Base-by-base conservation (phyloP, 2,113 vertebrate species). In the Leuciscus idus region DNA sequence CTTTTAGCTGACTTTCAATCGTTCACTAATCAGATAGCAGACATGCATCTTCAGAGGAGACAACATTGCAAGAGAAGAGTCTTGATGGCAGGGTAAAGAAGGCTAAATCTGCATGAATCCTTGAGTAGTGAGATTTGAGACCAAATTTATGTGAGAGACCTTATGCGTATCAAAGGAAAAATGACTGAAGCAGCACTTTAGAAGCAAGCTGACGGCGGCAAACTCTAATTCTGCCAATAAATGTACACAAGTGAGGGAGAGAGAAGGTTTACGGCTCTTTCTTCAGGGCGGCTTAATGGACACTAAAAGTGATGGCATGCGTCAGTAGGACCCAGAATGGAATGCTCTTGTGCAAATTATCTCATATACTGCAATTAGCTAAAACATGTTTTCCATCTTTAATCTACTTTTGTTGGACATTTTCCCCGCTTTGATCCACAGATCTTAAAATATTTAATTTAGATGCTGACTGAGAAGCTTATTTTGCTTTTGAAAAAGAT, bases 281-380 rank as follows among this genome's bases (percentile, higher is more conserved):
- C 59, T 81, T 75, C 28, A 57, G 77, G 64, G 74, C 85, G 1
- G 52, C 81, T 62, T 85, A 90, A 87, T 85, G 85, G 76, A 80
- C 57, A 84, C 85, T 90, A 87, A 90, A 87, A 91, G 87, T 77
- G 87, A 87, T 78, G 84, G 79, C 84, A 86, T 86, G 86, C 82
- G 33, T 85, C 62, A 81, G 64, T 52, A 61, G 84, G 70, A 72
- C 82, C 86, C 33, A 76, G 85, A 81, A 74, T 85, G 84, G 85
- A 81, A 74, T 85, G 85, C 79, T 59, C 84, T 73, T 79, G 84
- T 55, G 30, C 43, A 83, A 90, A 87, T 82, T 52, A 62, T 81
- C 87, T 90, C 70, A 39, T 87, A 57, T 9, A 36, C 28, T 61
- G 70, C 26, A 55, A 86, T 87, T 74, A 82, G 50, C 8, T 78